Percentiles rank a stretch among this genome's conserved stretches.
phyloP scores from a whole-genome alignment of 2,113 vertebrate genomes.

The Pomatostomus ruficeps region DNA sequence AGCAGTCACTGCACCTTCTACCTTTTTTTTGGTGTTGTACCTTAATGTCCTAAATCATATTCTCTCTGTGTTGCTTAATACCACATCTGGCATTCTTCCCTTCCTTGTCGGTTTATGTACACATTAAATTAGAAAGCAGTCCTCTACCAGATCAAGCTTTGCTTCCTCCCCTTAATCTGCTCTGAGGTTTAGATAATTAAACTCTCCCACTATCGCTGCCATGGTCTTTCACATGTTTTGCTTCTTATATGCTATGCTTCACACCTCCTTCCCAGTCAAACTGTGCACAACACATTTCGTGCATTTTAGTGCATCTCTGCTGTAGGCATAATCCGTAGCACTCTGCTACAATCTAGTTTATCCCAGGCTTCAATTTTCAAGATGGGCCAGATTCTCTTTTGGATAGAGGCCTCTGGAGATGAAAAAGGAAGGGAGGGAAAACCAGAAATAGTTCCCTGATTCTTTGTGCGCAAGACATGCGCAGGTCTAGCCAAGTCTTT shows the following conservation, averaged over 20 bases:
- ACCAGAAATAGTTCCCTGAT: neutral
- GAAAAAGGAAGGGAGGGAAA: neutral
- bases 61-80: constrained; percentile 47
- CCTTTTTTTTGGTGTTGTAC: neutral
- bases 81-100: constrained; percentile 38
- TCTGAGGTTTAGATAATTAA: constrained; percentile 61
- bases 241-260: neutral
- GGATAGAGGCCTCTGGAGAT: neutral
- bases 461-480: neutral
- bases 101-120: constrained; percentile 6
- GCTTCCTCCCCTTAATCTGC: constrained; percentile 51
- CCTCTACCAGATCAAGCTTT: constrained; percentile 31
- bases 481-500: neutral
- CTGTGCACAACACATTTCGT: neutral
- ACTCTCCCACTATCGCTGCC: neutral
- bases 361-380: neutral
- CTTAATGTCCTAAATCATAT: constrained; percentile 23
- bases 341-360: neutral
- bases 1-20: neutral
- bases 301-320: neutral
- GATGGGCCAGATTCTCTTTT: neutral
- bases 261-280: neutral
- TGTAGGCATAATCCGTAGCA: neutral
- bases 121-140: constrained; percentile 59
- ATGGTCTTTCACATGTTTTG: neutral